phyloP scores from a whole-genome alignment of 2,113 vertebrate genomes.

The Oreotrochilus melanogaster region DNA sequence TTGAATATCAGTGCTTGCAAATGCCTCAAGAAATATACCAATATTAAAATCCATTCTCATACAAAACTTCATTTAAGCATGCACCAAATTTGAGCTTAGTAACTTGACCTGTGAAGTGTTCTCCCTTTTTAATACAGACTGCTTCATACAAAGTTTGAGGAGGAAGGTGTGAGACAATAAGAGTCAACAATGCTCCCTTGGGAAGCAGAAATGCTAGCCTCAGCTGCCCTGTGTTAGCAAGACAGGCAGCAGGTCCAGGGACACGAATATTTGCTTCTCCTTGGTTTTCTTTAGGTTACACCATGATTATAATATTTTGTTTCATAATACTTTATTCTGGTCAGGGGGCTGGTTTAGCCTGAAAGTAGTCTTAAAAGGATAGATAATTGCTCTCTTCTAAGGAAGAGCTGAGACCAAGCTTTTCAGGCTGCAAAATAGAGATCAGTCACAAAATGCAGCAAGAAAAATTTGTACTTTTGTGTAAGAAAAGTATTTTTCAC shows the following conservation, averaged over 20 bases:
- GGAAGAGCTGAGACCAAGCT: not conserved
- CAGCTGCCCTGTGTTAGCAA: not conserved
- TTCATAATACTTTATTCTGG: not conserved
- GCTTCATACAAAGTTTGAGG: not conserved
- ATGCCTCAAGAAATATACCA: not conserved
- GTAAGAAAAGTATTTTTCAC: not conserved
- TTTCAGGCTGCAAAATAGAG: not conserved
- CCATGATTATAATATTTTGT: rapidly evolving
- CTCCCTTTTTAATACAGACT: not conserved
- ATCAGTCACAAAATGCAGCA: not conserved
- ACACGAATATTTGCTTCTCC: not conserved
- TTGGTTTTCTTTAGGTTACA: not conserved
- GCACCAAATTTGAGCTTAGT: not conserved
- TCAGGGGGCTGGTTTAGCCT: not conserved
- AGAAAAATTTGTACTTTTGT: not conserved
- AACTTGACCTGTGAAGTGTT: not conserved
- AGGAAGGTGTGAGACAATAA: not conserved
- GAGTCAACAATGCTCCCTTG: not conserved
- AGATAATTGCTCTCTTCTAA: not conserved
- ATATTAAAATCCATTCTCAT: not conserved
- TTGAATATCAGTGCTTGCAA: not conserved
- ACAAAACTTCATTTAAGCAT: not conserved
- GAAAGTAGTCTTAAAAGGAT: not conserved
- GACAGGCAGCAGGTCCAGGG: not conserved
- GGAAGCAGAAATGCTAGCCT: not conserved